Evolutionary conservation across 1,140 invertebrate genomes (phyloP), one percentile per base, ranked within the genome.

Genomic region (Drosophila littoralis): DNA sequence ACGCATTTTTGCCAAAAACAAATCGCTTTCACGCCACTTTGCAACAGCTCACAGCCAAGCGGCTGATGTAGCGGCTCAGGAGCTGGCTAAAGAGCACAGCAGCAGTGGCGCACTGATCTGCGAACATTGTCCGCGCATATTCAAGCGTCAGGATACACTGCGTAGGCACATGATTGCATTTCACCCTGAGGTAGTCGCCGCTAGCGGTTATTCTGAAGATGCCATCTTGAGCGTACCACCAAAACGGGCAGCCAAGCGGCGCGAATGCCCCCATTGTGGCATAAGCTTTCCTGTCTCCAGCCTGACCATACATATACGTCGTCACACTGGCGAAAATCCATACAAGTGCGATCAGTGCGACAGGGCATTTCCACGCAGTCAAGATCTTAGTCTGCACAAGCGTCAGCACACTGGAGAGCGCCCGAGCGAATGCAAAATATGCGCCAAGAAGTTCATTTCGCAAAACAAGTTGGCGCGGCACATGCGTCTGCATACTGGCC

Each of bases 401-500:
- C 72, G 93, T 6, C 94, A 93, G 2, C 95, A 95, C 81, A 94
- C 94, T 0, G 93, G 93, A 0, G 94, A 94, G 48, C 93, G 94
- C 22, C 94, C 94, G 4, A 94, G 93, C 64, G 74, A 94, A 7
- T 95, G 94, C 64, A 93, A 92, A 0, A 92, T 93, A 8, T 94
- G 94, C 57, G 93, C 93, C 0, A 92, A 92, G 50, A 93, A 93
- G 1, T 94, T 94, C 45, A 84, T 81, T 8, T 86, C 90, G 0
- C 74, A 83, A 7, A 94, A 94, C 75, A 94, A 94, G 76, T 88
- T 95, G 75, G 93, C 94, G 0, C 92, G 94, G 1, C 95, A 95
- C 75, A 94, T 94, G 93, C 93, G 94, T 0, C 92, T 94, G 1
- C 94, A 95, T 73, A 94, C 94, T 0, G 94, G 94, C 3, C 91